These are phyloP conservation scores for Xestoiulus laeticollis DNA, from an alignment of 2,888 invertebrate genomes.

Conservation along the genomic window DNA sequence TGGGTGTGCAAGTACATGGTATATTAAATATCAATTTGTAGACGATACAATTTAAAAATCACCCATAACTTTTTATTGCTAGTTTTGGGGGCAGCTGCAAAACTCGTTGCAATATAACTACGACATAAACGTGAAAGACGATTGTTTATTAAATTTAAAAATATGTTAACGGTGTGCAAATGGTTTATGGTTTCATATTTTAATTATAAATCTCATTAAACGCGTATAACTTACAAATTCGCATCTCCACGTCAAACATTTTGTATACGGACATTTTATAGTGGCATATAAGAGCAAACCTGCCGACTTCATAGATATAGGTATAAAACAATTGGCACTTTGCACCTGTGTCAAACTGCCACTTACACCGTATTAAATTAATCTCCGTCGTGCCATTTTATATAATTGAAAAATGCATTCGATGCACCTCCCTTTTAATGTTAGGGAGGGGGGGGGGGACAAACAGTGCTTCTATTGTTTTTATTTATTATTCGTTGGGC, in stretches of 20 bases:
- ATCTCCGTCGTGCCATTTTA: background rate
- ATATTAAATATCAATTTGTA: no score
- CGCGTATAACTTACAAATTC: background rate
- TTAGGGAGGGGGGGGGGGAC: background rate
- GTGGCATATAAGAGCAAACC: no score
- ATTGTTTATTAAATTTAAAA: background rate
- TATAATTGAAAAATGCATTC: background rate
- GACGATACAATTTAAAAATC: no score
- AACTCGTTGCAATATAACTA: background rate
- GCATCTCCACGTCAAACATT: background rate
- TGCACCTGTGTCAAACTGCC: conserved; percentile 1
- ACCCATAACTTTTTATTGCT: no score
- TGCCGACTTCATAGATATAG: background rate
- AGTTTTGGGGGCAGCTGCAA: background rate
- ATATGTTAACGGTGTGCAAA: background rate
- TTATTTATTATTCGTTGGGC: background rate
- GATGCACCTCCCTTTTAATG: background rate
- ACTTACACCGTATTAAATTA: background rate
- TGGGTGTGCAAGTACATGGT: no score
- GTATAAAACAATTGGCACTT: conserved; percentile 9
- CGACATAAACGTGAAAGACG: background rate
- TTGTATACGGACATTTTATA: no score
- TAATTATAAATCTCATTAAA: background rate
- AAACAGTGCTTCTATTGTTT: background rate
- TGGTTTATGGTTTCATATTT: background rate